Conservation (phyloP, 2,113 vertebrate genomes). For the Catharus bicknelli region DNA sequence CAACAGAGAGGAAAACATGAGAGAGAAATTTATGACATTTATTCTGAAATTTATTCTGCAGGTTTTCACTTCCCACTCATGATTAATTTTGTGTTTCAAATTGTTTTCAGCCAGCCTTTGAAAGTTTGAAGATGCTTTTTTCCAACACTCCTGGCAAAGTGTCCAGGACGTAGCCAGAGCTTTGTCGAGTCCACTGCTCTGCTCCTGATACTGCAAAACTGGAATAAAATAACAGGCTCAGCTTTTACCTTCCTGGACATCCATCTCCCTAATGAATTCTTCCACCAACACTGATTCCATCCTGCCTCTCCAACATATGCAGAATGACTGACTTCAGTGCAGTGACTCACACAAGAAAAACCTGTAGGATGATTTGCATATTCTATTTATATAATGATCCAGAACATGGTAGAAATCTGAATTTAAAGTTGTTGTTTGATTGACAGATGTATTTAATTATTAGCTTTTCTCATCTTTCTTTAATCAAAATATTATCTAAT, state of each 20-base stretch:
- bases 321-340: background rate
- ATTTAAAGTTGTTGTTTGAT: background rate
- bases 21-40: background rate
- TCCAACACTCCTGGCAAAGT: background rate
- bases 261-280: background rate
- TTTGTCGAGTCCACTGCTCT: fast-evolving
- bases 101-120: slow-evolving; percentile 60
- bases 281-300: background rate
- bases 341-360: background rate
- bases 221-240: background rate
- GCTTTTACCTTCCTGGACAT: background rate
- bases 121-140: background rate
- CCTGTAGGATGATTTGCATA: background rate
- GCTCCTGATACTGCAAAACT: background rate
- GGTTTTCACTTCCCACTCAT: background rate
- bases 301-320: background rate
- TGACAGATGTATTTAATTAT: background rate
- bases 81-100: background rate
- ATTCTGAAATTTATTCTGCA: background rate
- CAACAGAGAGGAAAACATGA: background rate
- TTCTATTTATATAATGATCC: background rate
- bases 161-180: background rate
- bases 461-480: background rate
- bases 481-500: background rate
- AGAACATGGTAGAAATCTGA: background rate